Evolutionary conservation across 30 jellyfish, hydroid and myxozoan genomes (phyloP).

Genomic region (Cassiopea andromeda): DNA sequence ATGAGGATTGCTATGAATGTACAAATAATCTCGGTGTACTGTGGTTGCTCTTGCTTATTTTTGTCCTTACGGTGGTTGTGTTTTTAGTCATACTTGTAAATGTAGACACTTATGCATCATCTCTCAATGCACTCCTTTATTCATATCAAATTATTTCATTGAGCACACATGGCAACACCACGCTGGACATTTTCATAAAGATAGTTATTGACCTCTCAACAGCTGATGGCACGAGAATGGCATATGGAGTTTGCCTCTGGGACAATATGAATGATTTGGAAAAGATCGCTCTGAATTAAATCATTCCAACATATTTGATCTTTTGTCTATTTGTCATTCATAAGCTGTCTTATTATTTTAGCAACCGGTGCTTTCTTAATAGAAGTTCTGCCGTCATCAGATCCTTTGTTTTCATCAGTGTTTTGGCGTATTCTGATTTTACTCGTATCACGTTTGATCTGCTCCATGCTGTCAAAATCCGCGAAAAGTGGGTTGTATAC

Average conservation of each 20-base stretch:
- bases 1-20: conserved; percentile 67
- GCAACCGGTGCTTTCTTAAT: conserved; percentile 46
- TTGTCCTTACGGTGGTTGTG: conserved; percentile 21
- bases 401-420: conserved; percentile 79
- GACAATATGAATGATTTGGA: conserved; percentile 62
- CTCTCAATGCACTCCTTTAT: conserved; percentile 76
- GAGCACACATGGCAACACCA: conserved; percentile 50
- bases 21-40: conserved; percentile 20
- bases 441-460: conserved; percentile 79
- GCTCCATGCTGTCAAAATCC: conserved; percentile 60
- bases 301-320: conserved; percentile 66
- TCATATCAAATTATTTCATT: conserved; percentile 74
- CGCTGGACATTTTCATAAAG: conserved; percentile 42
- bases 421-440: conserved; percentile 73
- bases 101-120: conserved; percentile 75
- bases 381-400: conserved; percentile 41
- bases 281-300: conserved; percentile 61
- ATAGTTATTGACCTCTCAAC: conserved; percentile 48
- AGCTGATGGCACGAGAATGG: conserved; percentile 63
- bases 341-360: conserved; percentile 17
- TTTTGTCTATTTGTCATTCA: conserved; percentile 49
- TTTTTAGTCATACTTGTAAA: conserved; percentile 56
- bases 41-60: conserved; percentile 31
- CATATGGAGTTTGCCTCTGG: conserved; percentile 75
- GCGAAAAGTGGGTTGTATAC: conserved; percentile 51